These are phyloP conservation scores for Micropterix aruncella DNA, from an alignment of 2,888 invertebrate genomes.

Conservation along the genomic window DNA sequence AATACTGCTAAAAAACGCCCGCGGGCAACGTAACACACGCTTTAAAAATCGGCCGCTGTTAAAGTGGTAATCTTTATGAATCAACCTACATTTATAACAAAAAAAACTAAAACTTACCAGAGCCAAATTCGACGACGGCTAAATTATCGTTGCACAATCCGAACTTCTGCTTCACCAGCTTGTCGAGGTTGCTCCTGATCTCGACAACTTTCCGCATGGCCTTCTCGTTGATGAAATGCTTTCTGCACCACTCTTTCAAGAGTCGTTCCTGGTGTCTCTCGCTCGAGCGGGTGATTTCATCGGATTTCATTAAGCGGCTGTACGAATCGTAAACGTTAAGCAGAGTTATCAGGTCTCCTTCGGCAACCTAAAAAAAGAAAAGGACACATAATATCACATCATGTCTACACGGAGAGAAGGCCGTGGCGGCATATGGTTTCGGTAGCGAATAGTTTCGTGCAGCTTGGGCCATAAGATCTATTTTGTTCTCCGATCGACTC, in stretches of 20 bases:
- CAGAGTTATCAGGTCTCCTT: constrained; percentile 84
- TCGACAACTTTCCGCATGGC: constrained; percentile 56
- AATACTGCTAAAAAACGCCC: no score
- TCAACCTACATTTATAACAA: no score
- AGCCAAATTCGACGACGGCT: constrained; percentile 25
- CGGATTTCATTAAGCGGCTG: constrained; percentile 24
- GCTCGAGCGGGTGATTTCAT: constrained; percentile 1
- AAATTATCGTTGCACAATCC: constrained; percentile 21
- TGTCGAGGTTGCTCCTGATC: constrained; percentile 26
- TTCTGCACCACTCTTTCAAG: constrained; percentile 58
- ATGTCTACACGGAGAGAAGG: no score
- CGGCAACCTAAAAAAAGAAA: constrained; percentile 43
- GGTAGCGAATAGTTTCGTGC: no score
- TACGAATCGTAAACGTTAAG: constrained; percentile 68
- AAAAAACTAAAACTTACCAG: constrained; percentile 18
- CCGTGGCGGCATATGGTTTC: no score
- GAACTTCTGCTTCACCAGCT: constrained; percentile 26
- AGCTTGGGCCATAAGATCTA: no score
- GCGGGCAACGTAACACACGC: no score
- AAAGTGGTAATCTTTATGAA: no score
- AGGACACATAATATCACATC: no score
- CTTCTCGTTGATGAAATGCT: constrained; percentile 76
- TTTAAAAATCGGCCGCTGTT: no score
- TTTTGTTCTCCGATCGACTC: no score
- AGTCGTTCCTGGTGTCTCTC: constrained; percentile 29